Evolutionary conservation across 1,140 invertebrate species (phyloP).

Genomic region (Cotesia vestalis): DNA sequence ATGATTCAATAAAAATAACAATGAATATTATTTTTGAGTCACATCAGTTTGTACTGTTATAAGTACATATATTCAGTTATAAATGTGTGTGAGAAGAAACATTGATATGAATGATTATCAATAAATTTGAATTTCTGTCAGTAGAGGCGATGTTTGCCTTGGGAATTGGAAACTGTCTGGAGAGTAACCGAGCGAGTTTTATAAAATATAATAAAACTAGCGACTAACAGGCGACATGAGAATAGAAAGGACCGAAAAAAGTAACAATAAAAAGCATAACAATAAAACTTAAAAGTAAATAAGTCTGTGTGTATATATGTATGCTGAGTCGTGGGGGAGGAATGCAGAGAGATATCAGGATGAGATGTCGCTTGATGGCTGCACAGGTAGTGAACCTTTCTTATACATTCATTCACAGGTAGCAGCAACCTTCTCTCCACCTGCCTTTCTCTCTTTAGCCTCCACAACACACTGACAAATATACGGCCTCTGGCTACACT

Average conservation of each 20-base stretch:
- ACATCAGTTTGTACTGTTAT: no score
- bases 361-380: slow-evolving; percentile 11
- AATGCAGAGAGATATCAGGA: slow-evolving; percentile 14
- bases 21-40: not conserved
- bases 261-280: not conserved
- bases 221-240: no score
- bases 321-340: not conserved
- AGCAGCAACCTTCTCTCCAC: slow-evolving; percentile 3
- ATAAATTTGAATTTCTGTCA: no score
- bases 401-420: slow-evolving; percentile 17
- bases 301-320: no score
- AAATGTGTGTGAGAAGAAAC: no score
- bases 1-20: not conserved
- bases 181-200: no score
- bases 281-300: not conserved
- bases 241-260: not conserved
- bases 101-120: no score
- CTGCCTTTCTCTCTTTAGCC: slow-evolving; percentile 19
- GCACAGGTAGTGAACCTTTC: not conserved
- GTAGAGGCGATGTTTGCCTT: no score
- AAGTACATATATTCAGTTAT: no score
- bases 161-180: no score
- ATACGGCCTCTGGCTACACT: not conserved
- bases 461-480: not conserved
- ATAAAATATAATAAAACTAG: no score